These are phyloP conservation scores for Heteropelma amictum DNA, from an alignment of 2,888 invertebrate species.

Conservation along the genomic window DNA sequence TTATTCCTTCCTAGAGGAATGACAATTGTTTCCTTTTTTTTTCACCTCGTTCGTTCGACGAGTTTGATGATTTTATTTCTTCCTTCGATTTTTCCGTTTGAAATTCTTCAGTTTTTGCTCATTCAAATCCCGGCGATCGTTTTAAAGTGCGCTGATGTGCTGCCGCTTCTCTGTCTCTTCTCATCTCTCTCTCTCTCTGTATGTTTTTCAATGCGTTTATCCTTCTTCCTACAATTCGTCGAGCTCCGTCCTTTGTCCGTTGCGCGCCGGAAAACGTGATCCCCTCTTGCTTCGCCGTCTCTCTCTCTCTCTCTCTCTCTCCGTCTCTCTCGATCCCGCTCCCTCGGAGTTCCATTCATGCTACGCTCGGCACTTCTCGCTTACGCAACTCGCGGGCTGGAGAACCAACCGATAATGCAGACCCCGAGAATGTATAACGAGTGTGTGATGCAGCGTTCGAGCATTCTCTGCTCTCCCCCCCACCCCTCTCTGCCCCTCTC, in stretches of 20 bases:
- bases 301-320: slow-evolving; percentile 32
- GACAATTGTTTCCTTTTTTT: too few relatives aligned
- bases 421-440: slow-evolving; percentile 14
- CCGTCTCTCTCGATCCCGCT: slow-evolving; percentile 31
- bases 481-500: too few relatives aligned
- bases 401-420: slow-evolving; percentile 36
- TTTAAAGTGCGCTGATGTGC: background rate
- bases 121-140: background rate
- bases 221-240: background rate
- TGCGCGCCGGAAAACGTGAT: background rate
- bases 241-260: background rate
- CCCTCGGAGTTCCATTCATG: slow-evolving; percentile 68
- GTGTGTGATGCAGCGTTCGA: slow-evolving; percentile 17
- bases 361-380: slow-evolving; percentile 60
- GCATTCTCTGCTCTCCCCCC: slow-evolving; percentile 3
- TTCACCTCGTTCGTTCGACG: too few relatives aligned
- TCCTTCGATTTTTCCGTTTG: too few relatives aligned
- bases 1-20: too few relatives aligned
- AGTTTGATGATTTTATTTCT: too few relatives aligned
- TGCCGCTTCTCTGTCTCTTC: background rate
- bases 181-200: background rate
- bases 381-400: slow-evolving; percentile 65
- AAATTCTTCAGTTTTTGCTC: slow-evolving; percentile 3
- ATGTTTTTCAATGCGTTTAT: slow-evolving; percentile 7
- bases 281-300: slow-evolving; percentile 24